Evolutionary conservation across 2,797 vertebrate species (phyloP), one percentile per base, ranked within the genome.

Genomic region (Rhincodon typus): DNA sequence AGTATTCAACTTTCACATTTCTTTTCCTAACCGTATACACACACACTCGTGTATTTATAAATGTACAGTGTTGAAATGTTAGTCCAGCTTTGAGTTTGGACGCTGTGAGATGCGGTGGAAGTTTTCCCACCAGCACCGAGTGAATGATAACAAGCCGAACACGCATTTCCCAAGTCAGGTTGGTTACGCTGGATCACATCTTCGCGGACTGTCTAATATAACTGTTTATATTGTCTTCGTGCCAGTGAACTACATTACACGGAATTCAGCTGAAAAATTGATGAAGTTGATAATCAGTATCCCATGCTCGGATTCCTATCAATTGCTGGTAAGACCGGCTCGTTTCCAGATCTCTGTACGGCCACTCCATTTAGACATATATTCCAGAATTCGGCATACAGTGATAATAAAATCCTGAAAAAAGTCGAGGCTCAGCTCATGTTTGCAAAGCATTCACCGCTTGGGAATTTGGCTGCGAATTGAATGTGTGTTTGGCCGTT

Each of bases 241-340:
- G 62, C 90, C 90, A 93, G 23, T 93, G 90, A 69, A 42, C 90
- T 69, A 93, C 23, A 93, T 93, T 93, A 67, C 38, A 69, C 69
- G 90, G 62, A 93, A 93, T 93, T 93, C 62, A 93, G 66, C 90
- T 93, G 90, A 93, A 93, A 50, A 93, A 69, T 93, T 93, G 90
- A 93, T 93, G 23, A 66, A 93, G 38, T 13, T 42, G 90, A 69
- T 93, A 69, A 69, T 34, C n/a, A 67, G n/a, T 67, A 93, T 93
- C 90, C 66, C 90, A 69, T 25, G 90, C 90, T 62, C 23, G n/a
- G 12, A 69, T 93, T 93, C 62, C 62, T 69, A 69, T 23, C 42
- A 69, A 42, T 93, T 25, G 23, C 6, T 21, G 66, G 42, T 69
- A 42, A 69, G 62, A 38, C 19, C 21, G n/a, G 21, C 62, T 67